A percentile compares a stretch with the other conserved stretches of the same genome.
Evolutionary conservation across 2,888 invertebrate species (phyloP).

Genomic region (Sisyra terminalis): DNA sequence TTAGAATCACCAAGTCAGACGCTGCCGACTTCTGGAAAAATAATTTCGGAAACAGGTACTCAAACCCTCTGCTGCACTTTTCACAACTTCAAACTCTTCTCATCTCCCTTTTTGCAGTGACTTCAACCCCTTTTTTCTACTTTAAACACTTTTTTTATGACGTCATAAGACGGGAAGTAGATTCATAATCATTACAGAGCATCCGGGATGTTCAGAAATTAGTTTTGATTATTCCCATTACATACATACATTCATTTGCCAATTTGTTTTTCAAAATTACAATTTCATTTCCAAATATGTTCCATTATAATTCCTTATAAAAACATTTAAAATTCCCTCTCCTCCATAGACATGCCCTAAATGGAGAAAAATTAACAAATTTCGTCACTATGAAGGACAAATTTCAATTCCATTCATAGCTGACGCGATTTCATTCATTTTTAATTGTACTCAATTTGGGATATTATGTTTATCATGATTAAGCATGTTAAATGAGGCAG

Average conservation of each 20-base stretch:
- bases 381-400: too few relatives aligned
- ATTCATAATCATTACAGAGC: conserved; percentile 12
- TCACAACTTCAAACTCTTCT: background rate
- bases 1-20: conserved; percentile 97
- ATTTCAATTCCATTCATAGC: too few relatives aligned
- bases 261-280: background rate
- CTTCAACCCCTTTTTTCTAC: background rate
- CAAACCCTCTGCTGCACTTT: conserved; percentile 8
- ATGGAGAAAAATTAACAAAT: too few relatives aligned
- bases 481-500: too few relatives aligned
- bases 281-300: background rate
- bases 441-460: too few relatives aligned
- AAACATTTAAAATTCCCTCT: too few relatives aligned
- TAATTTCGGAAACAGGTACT: conserved; percentile 91
- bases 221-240: conserved; percentile 11
- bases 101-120: background rate
- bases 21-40: conserved; percentile 97
- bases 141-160: conserved; percentile 6
- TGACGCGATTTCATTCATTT: too few relatives aligned
- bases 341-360: too few relatives aligned
- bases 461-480: too few relatives aligned
- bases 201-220: conserved; percentile 17
- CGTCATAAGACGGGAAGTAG: conserved; percentile 12
- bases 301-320: too few relatives aligned
- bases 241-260: conserved; percentile 1